A percentile compares a stretch with the other conserved stretches of the same genome.
phyloP scores from a whole-genome alignment of 2,888 invertebrate species.

The Plutella xylostella region DNA sequence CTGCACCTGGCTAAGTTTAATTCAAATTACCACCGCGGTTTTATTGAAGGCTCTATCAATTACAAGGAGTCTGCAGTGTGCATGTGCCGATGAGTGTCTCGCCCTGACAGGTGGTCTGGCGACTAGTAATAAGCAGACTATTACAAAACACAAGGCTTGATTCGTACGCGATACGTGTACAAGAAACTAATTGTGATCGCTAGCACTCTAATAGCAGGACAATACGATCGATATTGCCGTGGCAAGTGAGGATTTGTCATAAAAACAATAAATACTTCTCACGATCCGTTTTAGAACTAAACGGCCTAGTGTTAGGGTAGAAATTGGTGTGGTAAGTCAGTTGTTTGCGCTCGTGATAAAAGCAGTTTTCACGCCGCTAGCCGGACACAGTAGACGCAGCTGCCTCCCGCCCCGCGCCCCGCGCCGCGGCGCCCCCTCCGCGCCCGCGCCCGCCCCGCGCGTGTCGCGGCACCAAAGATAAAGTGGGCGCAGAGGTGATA shows the following conservation, averaged over 20 bases:
- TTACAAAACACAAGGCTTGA: not conserved
- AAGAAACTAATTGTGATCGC: too few species aligned
- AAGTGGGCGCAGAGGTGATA: too few species aligned
- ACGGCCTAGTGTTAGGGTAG: not conserved
- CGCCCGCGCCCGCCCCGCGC: constrained; percentile 41
- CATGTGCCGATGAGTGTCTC: too few species aligned
- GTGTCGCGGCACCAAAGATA: constrained; percentile 55
- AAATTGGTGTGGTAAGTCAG: not conserved
- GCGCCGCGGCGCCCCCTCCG: constrained; percentile 26
- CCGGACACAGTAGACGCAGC: constrained; percentile 61
- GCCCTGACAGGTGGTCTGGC: not conserved
- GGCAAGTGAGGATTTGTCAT: not conserved
- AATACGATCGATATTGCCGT: not conserved
- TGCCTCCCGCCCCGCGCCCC: constrained; percentile 36
- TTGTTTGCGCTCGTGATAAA: constrained; percentile 27
- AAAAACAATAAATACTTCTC: not conserved
- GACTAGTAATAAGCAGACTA: too few species aligned
- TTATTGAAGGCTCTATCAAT: too few species aligned
- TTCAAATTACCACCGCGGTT: too few species aligned
- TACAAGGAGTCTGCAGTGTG: too few species aligned
- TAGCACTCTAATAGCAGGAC: not conserved
- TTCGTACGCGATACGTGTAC: too few species aligned
- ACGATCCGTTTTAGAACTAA: not conserved
- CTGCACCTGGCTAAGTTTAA: too few species aligned
- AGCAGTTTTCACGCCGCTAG: constrained; percentile 38